Base-by-base conservation (phyloP, 2,888 invertebrate genomes). In the Macrophya alboannulata region DNA sequence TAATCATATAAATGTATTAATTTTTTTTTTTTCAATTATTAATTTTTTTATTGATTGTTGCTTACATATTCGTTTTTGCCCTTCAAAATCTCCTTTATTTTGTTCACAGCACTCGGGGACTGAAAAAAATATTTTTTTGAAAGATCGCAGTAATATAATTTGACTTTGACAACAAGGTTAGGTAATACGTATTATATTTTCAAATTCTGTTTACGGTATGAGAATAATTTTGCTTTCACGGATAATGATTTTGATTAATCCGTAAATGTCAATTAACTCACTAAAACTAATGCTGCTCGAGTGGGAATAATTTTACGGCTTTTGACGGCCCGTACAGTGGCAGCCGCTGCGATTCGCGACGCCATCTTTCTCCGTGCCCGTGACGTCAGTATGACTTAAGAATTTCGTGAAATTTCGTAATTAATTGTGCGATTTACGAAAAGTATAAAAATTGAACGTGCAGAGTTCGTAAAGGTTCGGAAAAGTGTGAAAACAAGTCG, bases 251-350 rank as follows among this genome's bases (percentile, higher is more conserved):
- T 88, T 88, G 88, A 88, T 79, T 25, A 45, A 86, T 72, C 68
- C 76, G 45, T 62, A 55, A 25, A 51, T 84, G 37, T 79, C n/a
- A 17, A 84, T 65, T 48, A 65, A 92, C 93, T 93, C 90, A 95
- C 95, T 94, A 99, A 94, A 87, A 97, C 96, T 84, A 99, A 94
- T 4, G 99, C 98, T 88, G 98, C 97, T 90, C 98, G 95, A 72
- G 97, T 96, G n/a, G 98, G 97, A 87, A 97, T 93, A 87, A 97
- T 93, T 94, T 95, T 96, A 91, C 97, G 96, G 89, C 96, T 96
- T 93, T 97, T 97, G 43, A 98, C 96, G 88, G 98, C 98, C 89
- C 98, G 96, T 45, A 99, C 98, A 85, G 98, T 98, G 45, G 98
- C 98, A 92, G 98, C 97, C 86, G 97, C 98, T 91, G 97, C 96